phyloP scores from a whole-genome alignment of 2,113 vertebrate species.

The Mustela nigripes region DNA sequence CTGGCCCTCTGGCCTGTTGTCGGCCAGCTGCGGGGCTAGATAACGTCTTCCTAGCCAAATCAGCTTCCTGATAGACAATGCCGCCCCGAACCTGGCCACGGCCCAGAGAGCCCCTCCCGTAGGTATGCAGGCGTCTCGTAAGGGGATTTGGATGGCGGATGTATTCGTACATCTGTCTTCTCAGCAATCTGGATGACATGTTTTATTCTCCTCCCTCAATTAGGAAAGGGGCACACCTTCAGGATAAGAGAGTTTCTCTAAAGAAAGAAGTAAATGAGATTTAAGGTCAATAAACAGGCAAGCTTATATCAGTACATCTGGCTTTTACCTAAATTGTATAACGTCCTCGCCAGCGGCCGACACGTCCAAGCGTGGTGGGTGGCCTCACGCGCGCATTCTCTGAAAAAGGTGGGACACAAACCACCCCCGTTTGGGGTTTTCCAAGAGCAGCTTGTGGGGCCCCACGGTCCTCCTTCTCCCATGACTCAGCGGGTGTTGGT shows the following conservation, averaged over 20 bases:
- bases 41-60: not conserved
- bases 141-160: not conserved
- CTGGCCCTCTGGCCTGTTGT: not conserved
- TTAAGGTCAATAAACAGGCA: not conserved
- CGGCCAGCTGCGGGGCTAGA: not conserved
- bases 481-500: no score
- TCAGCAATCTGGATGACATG: not conserved
- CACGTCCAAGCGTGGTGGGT: fast-evolving
- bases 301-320: not conserved
- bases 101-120: fast-evolving
- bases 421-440: not conserved
- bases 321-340: not conserved
- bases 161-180: no score
- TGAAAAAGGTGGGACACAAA: no score
- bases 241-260: not conserved
- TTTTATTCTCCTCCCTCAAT: not conserved
- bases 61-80: not conserved
- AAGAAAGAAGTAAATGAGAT: not conserved
- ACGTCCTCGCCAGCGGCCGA: not conserved
- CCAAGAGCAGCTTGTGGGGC: not conserved
- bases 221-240: not conserved
- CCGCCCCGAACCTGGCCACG: fast-evolving
- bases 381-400: not conserved
- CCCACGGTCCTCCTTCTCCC: no score
- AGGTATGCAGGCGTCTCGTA: no score